Base-by-base conservation (phyloP, 1,140 invertebrate species). In the Pogonus chalceus region DNA sequence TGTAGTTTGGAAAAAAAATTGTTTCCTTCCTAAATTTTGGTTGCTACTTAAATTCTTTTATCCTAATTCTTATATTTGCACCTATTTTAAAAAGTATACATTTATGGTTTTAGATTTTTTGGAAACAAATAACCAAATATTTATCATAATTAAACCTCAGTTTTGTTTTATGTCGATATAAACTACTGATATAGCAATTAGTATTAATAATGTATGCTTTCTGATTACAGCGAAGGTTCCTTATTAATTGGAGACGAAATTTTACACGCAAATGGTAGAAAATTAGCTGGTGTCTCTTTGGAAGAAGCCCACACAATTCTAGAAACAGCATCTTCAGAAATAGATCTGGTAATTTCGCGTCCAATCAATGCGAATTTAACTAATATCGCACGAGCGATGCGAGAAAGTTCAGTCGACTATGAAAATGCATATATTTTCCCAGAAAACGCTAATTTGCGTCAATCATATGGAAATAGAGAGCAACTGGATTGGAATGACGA, bases 161-260 rank as follows among this genome's bases (percentile, higher is more conserved):
- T n/a, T 56, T 50, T 46, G 47, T 31, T 58, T 55, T 54, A 49
- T 35, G 14, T 14, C n/a, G n/a, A n/a, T n/a, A n/a, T n/a, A n/a
- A n/a, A n/a, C n/a, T n/a, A n/a, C n/a, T n/a, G n/a, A n/a, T n/a
- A n/a, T n/a, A n/a, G n/a, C n/a, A n/a, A n/a, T n/a, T n/a, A n/a
- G n/a, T n/a, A n/a, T n/a, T n/a, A n/a, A n/a, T n/a, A n/a, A n/a
- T n/a, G n/a, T n/a, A n/a, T n/a, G n/a, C n/a, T n/a, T n/a, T n/a
- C n/a, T 43, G 26, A 4, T 75, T 73, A 43, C 73, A 87, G 84
- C 58, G 85, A 90, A 66, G 87, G 87, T 0, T 79, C 81, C 3
- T 65, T 92, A 49, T 77, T 78, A 52, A 77, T 87, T 51, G 87
- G 87, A 1, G 90, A 92, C 69, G 87, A 92, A 72, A 80, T 92